Evolutionary conservation across 2,113 vertebrate genomes (phyloP).

Genomic region (Leptosomus discolor): DNA sequence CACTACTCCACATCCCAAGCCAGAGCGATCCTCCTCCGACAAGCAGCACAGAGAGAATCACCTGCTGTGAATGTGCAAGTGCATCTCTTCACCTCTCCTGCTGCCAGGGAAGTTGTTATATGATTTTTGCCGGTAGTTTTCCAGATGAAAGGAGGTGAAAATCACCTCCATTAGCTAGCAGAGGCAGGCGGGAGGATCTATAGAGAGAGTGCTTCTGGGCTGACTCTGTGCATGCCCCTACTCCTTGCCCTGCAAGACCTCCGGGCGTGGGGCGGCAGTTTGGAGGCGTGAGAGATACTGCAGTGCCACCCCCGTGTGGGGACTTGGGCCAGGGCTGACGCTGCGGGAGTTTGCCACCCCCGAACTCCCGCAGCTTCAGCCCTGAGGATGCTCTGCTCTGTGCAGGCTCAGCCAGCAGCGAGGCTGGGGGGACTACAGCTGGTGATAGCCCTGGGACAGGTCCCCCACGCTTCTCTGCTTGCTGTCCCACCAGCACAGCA

Average conservation of each 20-base stretch:
- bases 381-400: neutral
- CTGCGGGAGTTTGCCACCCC: neutral
- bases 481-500: neutral
- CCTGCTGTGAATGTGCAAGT: neutral
- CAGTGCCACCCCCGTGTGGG: neutral
- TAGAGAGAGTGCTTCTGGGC: rapidly evolving
- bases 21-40: neutral
- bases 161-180: constrained; percentile 14
- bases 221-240: neutral
- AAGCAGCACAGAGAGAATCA: neutral
- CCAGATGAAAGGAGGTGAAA: constrained; percentile 56
- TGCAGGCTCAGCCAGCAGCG: neutral
- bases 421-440: neutral
- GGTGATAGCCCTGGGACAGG: neutral
- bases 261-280: neutral
- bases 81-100: neutral
- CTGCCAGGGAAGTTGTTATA: neutral
- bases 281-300: rapidly evolving
- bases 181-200: neutral
- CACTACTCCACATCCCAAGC: neutral
- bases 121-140: constrained; percentile 16
- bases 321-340: rapidly evolving
- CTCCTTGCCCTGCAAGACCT: neutral
- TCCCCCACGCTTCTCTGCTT: neutral
- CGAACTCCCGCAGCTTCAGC: rapidly evolving